Percentiles rank a stretch among this genome's conserved stretches.
Evolutionary conservation across 2,888 invertebrate genomes (phyloP).

Genomic region (Athrips mouffetella): DNA sequence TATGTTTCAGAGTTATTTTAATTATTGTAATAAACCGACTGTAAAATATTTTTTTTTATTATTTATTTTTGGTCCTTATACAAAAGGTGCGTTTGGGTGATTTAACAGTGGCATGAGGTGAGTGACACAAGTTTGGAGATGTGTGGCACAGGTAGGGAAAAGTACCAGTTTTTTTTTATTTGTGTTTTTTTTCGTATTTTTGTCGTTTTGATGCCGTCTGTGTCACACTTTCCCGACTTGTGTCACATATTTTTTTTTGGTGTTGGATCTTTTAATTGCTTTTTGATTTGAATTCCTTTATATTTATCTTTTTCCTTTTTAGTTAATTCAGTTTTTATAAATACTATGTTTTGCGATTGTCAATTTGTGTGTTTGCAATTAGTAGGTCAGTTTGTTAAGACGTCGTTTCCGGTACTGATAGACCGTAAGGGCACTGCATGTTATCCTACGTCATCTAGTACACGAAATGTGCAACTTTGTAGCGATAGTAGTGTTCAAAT

Average conservation of each 20-base stretch:
- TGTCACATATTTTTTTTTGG: slow-evolving; percentile 61
- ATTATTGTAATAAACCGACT: neutral
- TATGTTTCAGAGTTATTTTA: neutral
- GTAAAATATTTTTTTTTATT: slow-evolving; percentile 18
- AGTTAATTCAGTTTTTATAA: neutral
- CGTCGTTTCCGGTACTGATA: no score
- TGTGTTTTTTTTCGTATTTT: slow-evolving; percentile 26
- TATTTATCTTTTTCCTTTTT: neutral
- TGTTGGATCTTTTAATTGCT: slow-evolving; percentile 24
- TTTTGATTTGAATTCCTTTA: slow-evolving; percentile 22
- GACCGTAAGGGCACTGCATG: no score
- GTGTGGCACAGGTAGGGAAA: slow-evolving; percentile 79
- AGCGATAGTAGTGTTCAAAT: no score
- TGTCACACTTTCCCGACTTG: slow-evolving; percentile 79
- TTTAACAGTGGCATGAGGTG: slow-evolving; percentile 48
- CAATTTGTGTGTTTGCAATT: neutral
- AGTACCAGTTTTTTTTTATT: slow-evolving; percentile 29
- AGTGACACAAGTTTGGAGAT: slow-evolving; percentile 77
- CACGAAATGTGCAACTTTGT: no score
- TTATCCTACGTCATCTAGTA: no score
- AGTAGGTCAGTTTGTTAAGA: no score
- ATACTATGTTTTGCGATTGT: neutral
- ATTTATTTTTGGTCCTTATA: slow-evolving; percentile 22
- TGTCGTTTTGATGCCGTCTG: slow-evolving; percentile 40
- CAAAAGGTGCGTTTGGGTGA: slow-evolving; percentile 34